A percentile compares a stretch with the other conserved stretches of the same genome.
phyloP scores from a whole-genome alignment of 2,797 vertebrate genomes.

The Dendrocincla tyrannina region DNA sequence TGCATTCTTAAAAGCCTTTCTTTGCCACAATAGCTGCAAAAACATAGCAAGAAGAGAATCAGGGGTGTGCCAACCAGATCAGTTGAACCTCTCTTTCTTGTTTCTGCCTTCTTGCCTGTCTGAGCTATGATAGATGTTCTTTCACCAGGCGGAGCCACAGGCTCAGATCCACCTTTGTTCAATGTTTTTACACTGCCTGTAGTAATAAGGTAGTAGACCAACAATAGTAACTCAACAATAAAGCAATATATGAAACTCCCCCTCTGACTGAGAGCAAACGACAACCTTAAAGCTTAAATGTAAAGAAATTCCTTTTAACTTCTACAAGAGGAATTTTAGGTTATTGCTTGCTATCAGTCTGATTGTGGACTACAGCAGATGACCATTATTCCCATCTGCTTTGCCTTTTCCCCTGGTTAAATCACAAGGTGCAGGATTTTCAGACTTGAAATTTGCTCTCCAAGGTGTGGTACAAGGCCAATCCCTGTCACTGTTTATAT shows the following conservation, averaged over 20 bases:
- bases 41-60: accelerated
- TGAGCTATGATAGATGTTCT: not conserved
- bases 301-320: not conserved
- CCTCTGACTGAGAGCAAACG: not conserved
- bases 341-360: not conserved
- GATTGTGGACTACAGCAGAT: not conserved
- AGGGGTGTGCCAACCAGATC: not conserved
- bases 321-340: not conserved
- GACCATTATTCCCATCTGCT: not conserved
- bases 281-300: not conserved
- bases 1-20: not conserved
- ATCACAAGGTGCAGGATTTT: not conserved
- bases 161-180: not conserved
- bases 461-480: not conserved
- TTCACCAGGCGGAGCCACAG: not conserved
- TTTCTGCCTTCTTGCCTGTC: not conserved
- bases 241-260: not conserved
- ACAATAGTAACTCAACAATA: accelerated
- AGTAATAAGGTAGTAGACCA: not conserved
- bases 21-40: not conserved
- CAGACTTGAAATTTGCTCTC: not conserved
- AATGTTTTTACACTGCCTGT: not conserved
- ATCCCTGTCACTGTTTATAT: not conserved
- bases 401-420: not conserved
- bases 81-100: not conserved